Percentiles rank a stretch among this genome's conserved stretches.
These are phyloP conservation scores for Phortica magna DNA, from an alignment of 2,888 invertebrate species.

Conservation along the genomic window DNA sequence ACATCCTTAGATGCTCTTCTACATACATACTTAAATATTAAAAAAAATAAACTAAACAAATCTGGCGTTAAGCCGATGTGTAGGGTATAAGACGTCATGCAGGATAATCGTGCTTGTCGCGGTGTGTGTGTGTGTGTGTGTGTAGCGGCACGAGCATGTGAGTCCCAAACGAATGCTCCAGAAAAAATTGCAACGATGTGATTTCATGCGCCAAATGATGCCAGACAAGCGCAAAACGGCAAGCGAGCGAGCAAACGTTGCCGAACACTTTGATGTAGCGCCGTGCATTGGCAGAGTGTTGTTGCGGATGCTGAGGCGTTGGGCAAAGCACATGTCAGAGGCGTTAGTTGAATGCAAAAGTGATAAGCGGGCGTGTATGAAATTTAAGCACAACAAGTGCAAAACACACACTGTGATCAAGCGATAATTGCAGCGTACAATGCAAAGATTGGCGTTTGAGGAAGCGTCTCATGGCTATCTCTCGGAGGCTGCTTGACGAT, in stretches of 20 bases:
- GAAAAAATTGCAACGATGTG: constrained; percentile 52
- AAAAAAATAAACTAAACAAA: no score
- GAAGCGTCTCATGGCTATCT: neutral
- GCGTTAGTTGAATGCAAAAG: constrained; percentile 24
- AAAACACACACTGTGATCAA: constrained; percentile 8
- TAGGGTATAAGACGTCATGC: no score
- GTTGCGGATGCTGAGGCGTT: neutral
- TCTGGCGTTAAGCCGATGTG: no score
- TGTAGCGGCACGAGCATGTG: neutral
- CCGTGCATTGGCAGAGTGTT: constrained; percentile 6
- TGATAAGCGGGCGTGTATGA: neutral
- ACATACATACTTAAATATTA: no score
- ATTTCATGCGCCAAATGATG: constrained; percentile 67
- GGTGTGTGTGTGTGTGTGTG: neutral
- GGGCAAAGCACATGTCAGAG: constrained; percentile 23
- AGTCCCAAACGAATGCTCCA: neutral
- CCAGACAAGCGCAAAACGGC: constrained; percentile 46
- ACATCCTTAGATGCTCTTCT: no score
- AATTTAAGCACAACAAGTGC: constrained; percentile 4
- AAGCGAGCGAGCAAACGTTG: constrained; percentile 14
- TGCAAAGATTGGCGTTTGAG: neutral
- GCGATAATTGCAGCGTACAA: neutral
- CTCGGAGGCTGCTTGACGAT: neutral
- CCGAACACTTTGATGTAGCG: constrained; percentile 28
- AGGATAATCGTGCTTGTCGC: no score